A percentile compares a stretch with the other conserved stretches of the same genome.
Evolutionary conservation across 2,888 invertebrate species (phyloP).

Genomic region (Morpho achilles): DNA sequence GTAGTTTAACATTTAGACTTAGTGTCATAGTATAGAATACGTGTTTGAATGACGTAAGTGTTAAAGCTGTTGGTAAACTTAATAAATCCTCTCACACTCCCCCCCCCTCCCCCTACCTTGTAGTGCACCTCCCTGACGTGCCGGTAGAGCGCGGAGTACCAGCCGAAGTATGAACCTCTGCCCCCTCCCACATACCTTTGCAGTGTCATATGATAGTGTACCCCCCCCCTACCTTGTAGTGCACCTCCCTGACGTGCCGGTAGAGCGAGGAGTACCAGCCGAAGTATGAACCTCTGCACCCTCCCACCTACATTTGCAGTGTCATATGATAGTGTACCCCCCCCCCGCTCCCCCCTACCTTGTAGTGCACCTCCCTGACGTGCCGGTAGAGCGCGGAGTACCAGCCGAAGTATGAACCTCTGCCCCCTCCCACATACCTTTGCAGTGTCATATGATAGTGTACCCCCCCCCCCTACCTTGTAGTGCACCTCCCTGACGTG

Average conservation of each 20-base stretch:
- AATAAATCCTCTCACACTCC: too few species aligned
- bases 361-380: conserved; percentile 61
- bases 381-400: conserved; percentile 68
- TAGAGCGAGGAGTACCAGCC: conserved; percentile 72
- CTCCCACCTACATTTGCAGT: too few species aligned
- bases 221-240: conserved; percentile 55
- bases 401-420: conserved; percentile 50
- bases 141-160: conserved; percentile 68
- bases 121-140: conserved; percentile 65
- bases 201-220: too few species aligned
- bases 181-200: too few species aligned
- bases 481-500: conserved; percentile 63
- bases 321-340: too few species aligned
- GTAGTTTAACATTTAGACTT: too few species aligned
- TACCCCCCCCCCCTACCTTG: conserved; percentile 44
- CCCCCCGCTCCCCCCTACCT: conserved; percentile 37
- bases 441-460: too few species aligned
- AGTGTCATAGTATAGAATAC: too few species aligned
- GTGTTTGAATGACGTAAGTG: too few species aligned
- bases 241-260: conserved; percentile 62
- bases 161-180: conserved; percentile 43
- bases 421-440: too few species aligned
- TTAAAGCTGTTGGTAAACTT: too few species aligned
- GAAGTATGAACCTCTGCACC: too few species aligned
- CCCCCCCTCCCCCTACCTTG: conserved; percentile 41